phyloP scores from a whole-genome alignment of 2,888 invertebrate species.

The Nomada ferruginata region DNA sequence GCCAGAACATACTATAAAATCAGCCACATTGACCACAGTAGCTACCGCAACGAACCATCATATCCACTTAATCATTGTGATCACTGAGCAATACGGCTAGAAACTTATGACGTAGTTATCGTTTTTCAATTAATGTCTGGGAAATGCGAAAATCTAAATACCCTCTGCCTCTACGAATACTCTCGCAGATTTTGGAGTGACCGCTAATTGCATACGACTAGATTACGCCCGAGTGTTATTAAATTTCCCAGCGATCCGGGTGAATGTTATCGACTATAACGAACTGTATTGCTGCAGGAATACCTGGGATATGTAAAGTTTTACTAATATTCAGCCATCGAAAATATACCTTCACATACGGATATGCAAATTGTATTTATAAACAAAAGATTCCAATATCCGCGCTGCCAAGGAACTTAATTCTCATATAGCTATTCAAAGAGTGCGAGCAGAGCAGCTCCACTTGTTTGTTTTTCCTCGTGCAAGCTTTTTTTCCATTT shows the following conservation, averaged over 20 bases:
- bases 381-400: neutral
- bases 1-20: slow-evolving; percentile 15
- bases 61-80: slow-evolving; percentile 60
- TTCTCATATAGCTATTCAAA: neutral
- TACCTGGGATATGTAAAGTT: too few species aligned
- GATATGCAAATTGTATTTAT: neutral
- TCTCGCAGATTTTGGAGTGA: slow-evolving; percentile 11
- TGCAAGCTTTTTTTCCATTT: slow-evolving; percentile 26
- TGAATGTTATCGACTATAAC: too few species aligned
- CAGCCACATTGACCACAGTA: slow-evolving; percentile 42
- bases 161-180: neutral
- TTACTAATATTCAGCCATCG: too few species aligned
- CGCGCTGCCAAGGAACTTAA: neutral
- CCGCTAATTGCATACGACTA: slow-evolving; percentile 13
- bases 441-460: slow-evolving; percentile 3
- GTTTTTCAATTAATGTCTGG: slow-evolving; percentile 55
- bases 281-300: too few species aligned
- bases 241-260: neutral
- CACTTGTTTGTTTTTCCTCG: slow-evolving; percentile 29
- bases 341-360: too few species aligned
- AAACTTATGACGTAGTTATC: slow-evolving; percentile 46
- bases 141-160: slow-evolving; percentile 11
- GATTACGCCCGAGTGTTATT: slow-evolving; percentile 21
- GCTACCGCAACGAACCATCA: slow-evolving; percentile 15
- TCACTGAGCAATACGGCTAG: slow-evolving; percentile 30